These are phyloP conservation scores for Euwallacea similis DNA, from an alignment of 1,140 invertebrate genomes.

Conservation along the genomic window DNA sequence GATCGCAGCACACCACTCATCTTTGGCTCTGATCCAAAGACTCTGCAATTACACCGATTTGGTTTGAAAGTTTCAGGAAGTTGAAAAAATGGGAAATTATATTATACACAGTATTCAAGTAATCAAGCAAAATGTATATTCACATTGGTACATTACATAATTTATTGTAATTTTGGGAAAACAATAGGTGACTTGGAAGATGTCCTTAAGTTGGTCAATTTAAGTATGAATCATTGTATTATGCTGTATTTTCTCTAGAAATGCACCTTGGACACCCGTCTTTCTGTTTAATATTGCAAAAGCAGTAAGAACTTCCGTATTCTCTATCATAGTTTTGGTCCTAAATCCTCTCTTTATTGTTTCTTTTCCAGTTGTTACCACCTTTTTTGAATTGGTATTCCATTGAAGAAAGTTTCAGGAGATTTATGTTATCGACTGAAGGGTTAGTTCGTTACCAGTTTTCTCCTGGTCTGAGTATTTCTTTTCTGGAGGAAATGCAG, in stretches of 20 bases:
- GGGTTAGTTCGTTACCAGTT: background rate
- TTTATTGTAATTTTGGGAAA: background rate
- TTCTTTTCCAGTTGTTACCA: background rate
- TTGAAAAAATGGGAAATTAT: too few species aligned
- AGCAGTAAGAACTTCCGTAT: too few species aligned
- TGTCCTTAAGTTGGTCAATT: too few species aligned
- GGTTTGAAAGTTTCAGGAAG: too few species aligned
- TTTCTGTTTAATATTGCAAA: slow-evolving; percentile 1
- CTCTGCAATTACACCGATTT: too few species aligned
- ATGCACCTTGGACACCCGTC: slow-evolving; percentile 16
- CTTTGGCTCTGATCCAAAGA: too few species aligned
- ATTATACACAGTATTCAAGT: too few species aligned
- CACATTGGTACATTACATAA: background rate
- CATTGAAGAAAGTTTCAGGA: background rate
- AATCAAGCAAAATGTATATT: too few species aligned
- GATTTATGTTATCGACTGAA: background rate
- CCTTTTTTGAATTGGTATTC: slow-evolving; percentile 16
- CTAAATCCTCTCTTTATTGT: background rate
- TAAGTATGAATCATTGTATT: too few species aligned
- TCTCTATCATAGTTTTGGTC: too few species aligned
- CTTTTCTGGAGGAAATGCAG: background rate
- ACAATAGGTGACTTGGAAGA: background rate
- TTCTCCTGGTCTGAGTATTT: background rate
- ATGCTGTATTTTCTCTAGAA: slow-evolving; percentile 16
- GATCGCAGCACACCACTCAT: too few species aligned